Percentiles rank a stretch among this genome's conserved stretches.
Conservation (phyloP, 2,113 vertebrate species). For the Bos javanicus region DNA sequence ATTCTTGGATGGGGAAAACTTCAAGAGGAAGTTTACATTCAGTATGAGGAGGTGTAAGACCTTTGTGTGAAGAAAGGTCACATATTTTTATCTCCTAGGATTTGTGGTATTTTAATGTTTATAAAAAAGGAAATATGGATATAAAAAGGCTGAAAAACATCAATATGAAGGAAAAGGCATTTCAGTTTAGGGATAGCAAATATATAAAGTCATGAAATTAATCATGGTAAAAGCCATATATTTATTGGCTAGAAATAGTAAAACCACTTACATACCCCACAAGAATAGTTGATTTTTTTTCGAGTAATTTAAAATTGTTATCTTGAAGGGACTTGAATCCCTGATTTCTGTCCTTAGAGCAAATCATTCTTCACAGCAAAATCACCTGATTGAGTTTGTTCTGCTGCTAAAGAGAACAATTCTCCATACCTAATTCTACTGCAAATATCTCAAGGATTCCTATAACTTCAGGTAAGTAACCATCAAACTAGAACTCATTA, state of each 20-base stretch:
- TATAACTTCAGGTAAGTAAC: slow-evolving; percentile 25
- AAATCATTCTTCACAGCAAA: background rate
- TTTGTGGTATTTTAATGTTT: slow-evolving; percentile 5
- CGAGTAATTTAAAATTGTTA: background rate
- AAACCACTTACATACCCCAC: background rate
- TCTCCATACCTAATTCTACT: background rate
- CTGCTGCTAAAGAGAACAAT: background rate
- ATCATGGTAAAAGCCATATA: background rate
- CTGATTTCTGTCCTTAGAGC: slow-evolving; percentile 3
- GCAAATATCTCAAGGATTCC: slow-evolving; percentile 5
- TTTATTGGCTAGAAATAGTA: background rate
- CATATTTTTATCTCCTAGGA: background rate
- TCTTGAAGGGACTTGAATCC: background rate
- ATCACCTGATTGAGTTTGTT: background rate
- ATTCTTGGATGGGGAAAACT: background rate
- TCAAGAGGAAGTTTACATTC: background rate
- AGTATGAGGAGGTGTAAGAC: background rate
- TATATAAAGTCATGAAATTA: background rate
- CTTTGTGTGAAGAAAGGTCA: background rate
- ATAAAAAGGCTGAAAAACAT: background rate
- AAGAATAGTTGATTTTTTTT: slow-evolving; percentile 5
- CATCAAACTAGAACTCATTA: slow-evolving; percentile 10
- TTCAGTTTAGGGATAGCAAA: slow-evolving; percentile 13
- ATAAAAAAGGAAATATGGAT: background rate
- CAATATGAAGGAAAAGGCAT: background rate